These are phyloP conservation scores for Falco berigora DNA, from an alignment of 2,797 vertebrate species.

Conservation along the genomic window DNA sequence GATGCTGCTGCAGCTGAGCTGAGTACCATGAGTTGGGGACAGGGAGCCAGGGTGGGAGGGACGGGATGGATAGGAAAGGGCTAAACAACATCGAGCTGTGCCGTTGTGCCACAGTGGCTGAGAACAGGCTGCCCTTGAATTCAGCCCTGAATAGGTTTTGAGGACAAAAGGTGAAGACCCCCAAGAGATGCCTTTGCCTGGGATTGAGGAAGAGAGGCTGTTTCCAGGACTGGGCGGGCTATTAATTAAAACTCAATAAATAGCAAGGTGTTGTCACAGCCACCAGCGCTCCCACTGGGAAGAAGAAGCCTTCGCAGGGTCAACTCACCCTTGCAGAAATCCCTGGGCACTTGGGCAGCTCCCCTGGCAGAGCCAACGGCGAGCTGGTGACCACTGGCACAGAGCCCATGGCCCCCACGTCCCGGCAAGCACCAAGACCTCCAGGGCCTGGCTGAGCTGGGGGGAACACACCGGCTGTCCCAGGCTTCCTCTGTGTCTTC, in stretches of 20 bases:
- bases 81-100: background rate
- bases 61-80: background rate
- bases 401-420: fast-evolving
- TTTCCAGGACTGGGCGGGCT: background rate
- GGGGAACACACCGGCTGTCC: background rate
- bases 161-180: constrained; percentile 27
- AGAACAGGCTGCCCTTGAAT: background rate
- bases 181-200: background rate
- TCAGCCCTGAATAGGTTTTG: constrained; percentile 24
- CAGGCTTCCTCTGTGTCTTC: background rate
- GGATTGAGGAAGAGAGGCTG: background rate
- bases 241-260: constrained; percentile 3
- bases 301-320: background rate
- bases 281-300: fast-evolving
- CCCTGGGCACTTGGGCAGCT: fast-evolving
- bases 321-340: background rate
- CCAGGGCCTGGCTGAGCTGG: background rate
- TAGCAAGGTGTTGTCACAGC: background rate
- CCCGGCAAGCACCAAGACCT: fast-evolving
- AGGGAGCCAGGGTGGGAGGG: background rate
- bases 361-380: background rate
- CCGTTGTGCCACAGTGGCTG: background rate
- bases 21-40: background rate
- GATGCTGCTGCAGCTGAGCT: background rate
- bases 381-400: background rate